phyloP scores from a whole-genome alignment of 2,888 invertebrate genomes.

The Cistogaster globosa region DNA sequence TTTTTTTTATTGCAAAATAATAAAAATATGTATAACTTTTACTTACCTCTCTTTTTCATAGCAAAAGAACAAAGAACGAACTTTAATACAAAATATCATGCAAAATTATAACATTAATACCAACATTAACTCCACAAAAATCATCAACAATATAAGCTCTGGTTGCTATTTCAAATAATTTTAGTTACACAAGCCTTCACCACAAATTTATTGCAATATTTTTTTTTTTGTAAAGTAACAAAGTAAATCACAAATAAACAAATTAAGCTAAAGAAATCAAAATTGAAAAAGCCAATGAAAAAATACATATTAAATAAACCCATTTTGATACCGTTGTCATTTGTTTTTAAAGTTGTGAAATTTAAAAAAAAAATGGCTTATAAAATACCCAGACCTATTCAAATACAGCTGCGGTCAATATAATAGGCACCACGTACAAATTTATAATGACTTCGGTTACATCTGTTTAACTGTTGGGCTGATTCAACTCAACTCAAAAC shows the following conservation, averaged over 20 bases:
- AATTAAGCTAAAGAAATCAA: conserved; percentile 31
- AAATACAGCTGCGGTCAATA: no score
- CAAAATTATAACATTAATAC: conserved; percentile 50
- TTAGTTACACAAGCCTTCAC: conserved; percentile 63
- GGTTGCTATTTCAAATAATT: conserved; percentile 35
- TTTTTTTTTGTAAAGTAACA: conserved; percentile 3
- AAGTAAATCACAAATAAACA: conserved; percentile 16
- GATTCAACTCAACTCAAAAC: no score
- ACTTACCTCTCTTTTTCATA: conserved; percentile 51
- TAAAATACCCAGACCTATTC: no score
- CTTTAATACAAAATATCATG: conserved; percentile 47
- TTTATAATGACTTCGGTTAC: no score
- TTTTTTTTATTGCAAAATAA: not conserved
- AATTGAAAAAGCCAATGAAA: conserved; percentile 37
- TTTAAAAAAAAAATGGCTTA: no score
- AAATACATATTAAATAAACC: conserved; percentile 17
- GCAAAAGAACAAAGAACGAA: conserved; percentile 21
- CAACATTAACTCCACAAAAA: conserved; percentile 81
- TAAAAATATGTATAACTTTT: conserved; percentile 10
- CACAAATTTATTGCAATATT: conserved; percentile 38
- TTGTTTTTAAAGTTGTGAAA: not conserved
- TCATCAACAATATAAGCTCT: conserved; percentile 79
- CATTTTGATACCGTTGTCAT: conserved; percentile 36
- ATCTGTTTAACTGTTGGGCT: no score
- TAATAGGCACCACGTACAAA: no score